phyloP scores from a whole-genome alignment of 2,888 invertebrate genomes.

The Drosophila infuscata region DNA sequence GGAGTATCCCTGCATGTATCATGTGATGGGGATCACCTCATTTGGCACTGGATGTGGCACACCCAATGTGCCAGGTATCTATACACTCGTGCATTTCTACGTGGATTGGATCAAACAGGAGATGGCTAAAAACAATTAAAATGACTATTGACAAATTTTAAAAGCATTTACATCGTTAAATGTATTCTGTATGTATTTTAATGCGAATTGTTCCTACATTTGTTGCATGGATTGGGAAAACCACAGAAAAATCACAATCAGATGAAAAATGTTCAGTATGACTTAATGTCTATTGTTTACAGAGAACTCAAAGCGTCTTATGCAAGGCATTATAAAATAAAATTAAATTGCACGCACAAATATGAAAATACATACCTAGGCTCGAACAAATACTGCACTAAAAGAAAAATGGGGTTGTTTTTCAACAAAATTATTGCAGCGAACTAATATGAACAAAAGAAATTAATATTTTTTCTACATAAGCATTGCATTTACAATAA shows the following conservation, averaged over 20 bases:
- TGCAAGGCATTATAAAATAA: neutral
- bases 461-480: neutral
- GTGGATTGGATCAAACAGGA: slow-evolving; percentile 71
- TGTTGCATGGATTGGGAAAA: neutral
- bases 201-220: neutral
- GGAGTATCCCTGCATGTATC: slow-evolving; percentile 73
- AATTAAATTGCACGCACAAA: neutral
- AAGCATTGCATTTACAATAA: neutral
- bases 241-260: neutral
- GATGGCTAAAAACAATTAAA: slow-evolving; percentile 30
- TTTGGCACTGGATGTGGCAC: slow-evolving; percentile 65
- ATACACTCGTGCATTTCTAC: slow-evolving; percentile 73
- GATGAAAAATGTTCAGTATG: neutral
- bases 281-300: neutral
- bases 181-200: neutral
- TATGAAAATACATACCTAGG: neutral
- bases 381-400: neutral
- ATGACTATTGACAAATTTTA: neutral
- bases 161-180: neutral
- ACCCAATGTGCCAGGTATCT: slow-evolving; percentile 68
- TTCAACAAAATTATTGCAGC: neutral
- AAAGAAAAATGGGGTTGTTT: neutral
- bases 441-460: neutral
- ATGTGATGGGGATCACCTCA: slow-evolving; percentile 77
- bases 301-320: neutral